A percentile compares a stretch with the other conserved stretches of the same genome.
These are phyloP conservation scores for Globodera rostochiensis DNA, from an alignment of 1,140 invertebrate genomes.

Conservation along the genomic window DNA sequence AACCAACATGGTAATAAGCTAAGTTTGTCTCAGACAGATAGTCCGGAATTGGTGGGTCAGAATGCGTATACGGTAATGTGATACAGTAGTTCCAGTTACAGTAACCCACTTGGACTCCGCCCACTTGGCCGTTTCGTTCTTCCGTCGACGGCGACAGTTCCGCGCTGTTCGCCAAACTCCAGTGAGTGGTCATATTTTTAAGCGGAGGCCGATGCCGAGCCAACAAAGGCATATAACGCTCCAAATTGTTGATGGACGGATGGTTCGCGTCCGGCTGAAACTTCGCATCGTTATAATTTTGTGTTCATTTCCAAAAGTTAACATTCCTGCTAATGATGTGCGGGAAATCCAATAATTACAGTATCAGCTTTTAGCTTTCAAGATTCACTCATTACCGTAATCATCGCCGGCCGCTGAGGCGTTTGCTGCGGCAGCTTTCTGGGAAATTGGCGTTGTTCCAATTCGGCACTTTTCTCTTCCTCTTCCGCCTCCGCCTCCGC, in stretches of 20 bases:
- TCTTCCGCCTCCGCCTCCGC: not conserved
- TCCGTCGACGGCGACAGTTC: not conserved
- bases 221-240: slow-evolving; percentile 8
- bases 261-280: not conserved
- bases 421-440: not conserved
- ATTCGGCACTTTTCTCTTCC: not conserved
- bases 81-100: not conserved
- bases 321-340: too few relatives aligned
- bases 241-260: slow-evolving; percentile 1
- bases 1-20: too few relatives aligned
- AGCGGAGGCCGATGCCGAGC: not conserved
- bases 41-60: not conserved
- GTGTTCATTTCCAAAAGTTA: too few relatives aligned
- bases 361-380: not conserved
- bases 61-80: not conserved
- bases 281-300: not conserved
- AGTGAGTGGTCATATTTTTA: slow-evolving; percentile 3
- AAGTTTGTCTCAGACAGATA: too few relatives aligned
- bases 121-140: not conserved
- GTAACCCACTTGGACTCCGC: not conserved
- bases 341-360: not conserved
- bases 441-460: not conserved
- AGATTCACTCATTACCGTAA: not conserved
- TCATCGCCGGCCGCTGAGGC: not conserved
- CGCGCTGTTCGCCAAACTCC: slow-evolving; percentile 12